Evolutionary conservation across 2,113 vertebrate genomes (phyloP).

Genomic region (Coptodon bakossiorum): DNA sequence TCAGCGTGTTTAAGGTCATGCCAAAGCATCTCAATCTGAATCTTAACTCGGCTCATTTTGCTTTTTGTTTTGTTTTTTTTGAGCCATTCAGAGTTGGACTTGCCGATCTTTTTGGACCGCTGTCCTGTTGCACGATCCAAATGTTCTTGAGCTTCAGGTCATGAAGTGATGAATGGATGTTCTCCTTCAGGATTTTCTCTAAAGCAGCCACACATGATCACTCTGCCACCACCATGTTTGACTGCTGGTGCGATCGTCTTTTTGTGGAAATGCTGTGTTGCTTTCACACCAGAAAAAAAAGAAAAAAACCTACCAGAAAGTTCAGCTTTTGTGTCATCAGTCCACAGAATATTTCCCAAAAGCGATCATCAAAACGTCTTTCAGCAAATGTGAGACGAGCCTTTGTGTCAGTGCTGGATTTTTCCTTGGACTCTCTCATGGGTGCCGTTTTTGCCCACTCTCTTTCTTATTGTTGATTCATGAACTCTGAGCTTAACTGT

Average conservation of each 20-base stretch:
- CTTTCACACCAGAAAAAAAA: neutral
- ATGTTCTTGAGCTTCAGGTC: neutral
- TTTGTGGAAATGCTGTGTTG: neutral
- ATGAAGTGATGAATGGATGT: neutral
- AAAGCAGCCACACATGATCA: neutral
- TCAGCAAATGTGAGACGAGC: neutral
- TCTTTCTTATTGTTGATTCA: neutral
- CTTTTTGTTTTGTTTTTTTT: neutral
- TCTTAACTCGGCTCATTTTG: neutral
- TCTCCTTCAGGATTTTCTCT: neutral
- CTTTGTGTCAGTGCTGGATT: neutral
- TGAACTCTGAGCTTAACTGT: neutral
- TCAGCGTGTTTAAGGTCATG: neutral
- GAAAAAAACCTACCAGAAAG: neutral
- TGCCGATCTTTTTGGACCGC: neutral
- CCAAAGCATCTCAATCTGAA: neutral
- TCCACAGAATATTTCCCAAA: neutral
- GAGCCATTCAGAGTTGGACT: neutral
- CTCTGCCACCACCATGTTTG: neutral
- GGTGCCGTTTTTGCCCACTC: neutral
- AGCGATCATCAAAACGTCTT: neutral
- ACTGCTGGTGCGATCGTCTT: too few species aligned
- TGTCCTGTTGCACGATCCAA: neutral
- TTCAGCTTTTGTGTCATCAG: neutral
- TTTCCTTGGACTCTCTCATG: neutral